Evolutionary conservation across 2,797 vertebrate genomes (phyloP).

Genomic region (Xenentodon cancila): DNA sequence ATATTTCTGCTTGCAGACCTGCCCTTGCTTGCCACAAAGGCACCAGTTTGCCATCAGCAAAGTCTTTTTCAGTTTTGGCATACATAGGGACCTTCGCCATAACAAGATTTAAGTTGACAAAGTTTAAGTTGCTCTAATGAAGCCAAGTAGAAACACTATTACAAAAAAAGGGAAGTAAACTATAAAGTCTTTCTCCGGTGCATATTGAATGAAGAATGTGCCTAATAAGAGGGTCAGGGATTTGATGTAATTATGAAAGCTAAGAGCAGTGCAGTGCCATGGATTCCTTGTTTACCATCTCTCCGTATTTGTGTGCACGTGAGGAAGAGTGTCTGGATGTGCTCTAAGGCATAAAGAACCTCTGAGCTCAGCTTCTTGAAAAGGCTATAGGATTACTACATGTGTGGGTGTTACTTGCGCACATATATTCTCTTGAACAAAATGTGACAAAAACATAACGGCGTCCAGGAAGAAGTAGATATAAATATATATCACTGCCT

Average conservation of each 20-base stretch:
- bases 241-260: slow-evolving; percentile 56
- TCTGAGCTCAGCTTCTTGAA: slow-evolving; percentile 22
- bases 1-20: slow-evolving; percentile 37
- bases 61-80: slow-evolving; percentile 42
- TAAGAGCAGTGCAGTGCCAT: slow-evolving; percentile 23
- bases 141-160: too few species aligned
- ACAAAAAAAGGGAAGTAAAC: too few species aligned
- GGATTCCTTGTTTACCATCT: slow-evolving; percentile 52
- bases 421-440: slow-evolving; percentile 19
- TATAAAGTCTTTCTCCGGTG: background rate
- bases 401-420: slow-evolving; percentile 44
- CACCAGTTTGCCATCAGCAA: slow-evolving; percentile 27
- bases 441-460: slow-evolving; percentile 34
- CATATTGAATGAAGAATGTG: slow-evolving; percentile 7
- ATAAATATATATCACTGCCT: slow-evolving; percentile 18
- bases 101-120: too few species aligned
- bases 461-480: slow-evolving; percentile 16
- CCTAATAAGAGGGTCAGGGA: slow-evolving; percentile 28
- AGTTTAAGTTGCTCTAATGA: too few species aligned
- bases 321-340: slow-evolving; percentile 26
- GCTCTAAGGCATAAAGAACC: slow-evolving; percentile 31
- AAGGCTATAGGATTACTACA: slow-evolving; percentile 47
- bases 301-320: slow-evolving; percentile 28
- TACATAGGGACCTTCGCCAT: background rate
- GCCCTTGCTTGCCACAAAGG: slow-evolving; percentile 18